Conservation (phyloP, 2,797 vertebrate genomes). For the Rhodeus uyekii region DNA sequence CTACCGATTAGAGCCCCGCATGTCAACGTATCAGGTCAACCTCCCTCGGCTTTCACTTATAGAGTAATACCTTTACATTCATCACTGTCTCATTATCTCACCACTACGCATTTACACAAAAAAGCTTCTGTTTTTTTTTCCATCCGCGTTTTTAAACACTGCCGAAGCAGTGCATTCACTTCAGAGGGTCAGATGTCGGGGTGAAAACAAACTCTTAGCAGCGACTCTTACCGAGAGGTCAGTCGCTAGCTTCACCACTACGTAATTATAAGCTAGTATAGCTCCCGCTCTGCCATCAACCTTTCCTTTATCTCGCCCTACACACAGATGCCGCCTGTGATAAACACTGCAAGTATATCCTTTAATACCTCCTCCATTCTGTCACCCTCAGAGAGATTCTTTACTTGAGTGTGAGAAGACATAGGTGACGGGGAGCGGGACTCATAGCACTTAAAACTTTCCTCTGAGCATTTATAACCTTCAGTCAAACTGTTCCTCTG, state of each 20-base stretch:
- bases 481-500: slow-evolving; percentile 10
- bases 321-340: slow-evolving; percentile 19
- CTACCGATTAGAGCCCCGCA: slow-evolving; percentile 81
- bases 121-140: neutral
- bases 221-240: slow-evolving; percentile 25
- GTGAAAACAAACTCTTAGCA: slow-evolving; percentile 49
- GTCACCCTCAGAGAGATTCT: slow-evolving; percentile 30
- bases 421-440: neutral
- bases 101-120: slow-evolving; percentile 20
- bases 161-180: slow-evolving; percentile 36
- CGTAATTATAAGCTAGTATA: slow-evolving; percentile 7
- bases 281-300: neutral
- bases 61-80: slow-evolving; percentile 30
- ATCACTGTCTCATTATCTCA: neutral
- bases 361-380: slow-evolving; percentile 22
- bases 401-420: slow-evolving; percentile 14
- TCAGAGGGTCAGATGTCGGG: neutral
- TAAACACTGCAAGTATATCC: slow-evolving; percentile 16
- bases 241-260: slow-evolving; percentile 18
- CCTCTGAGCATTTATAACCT: slow-evolving; percentile 6
- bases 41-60: slow-evolving; percentile 61
- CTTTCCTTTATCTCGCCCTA: slow-evolving; percentile 24
- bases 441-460: slow-evolving; percentile 30
- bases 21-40: slow-evolving; percentile 70
- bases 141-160: slow-evolving; percentile 26